Evolutionary conservation across 2,113 vertebrate genomes (phyloP).

Genomic region (Laticauda laticaudata): DNA sequence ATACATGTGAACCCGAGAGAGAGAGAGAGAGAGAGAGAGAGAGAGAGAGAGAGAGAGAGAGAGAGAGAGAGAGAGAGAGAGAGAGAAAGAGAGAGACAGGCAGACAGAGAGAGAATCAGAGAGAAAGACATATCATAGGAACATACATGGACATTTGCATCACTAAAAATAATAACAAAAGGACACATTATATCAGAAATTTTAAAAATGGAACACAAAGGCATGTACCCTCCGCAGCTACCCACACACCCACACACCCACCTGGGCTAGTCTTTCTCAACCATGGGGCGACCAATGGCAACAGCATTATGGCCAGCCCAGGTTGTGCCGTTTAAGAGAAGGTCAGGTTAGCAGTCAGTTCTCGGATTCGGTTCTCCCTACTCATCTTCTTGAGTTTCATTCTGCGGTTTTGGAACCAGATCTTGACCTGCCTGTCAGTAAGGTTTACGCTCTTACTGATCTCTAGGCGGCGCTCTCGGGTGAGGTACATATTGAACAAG

Average conservation of each 20-base stretch:
- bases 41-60: not conserved
- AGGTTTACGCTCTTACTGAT: conserved; percentile 99
- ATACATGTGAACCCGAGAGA: conserved; percentile 75
- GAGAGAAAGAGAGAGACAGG: too few relatives aligned
- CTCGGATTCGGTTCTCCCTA: conserved; percentile 97
- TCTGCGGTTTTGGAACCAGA: conserved; percentile 99
- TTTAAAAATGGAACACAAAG: conserved; percentile 72
- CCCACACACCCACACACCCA: conserved; percentile 8
- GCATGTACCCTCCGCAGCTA: conserved; percentile 46
- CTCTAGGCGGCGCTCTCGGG: conserved; percentile 99
- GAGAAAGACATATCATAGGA: conserved; percentile 65
- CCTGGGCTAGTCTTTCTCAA: conserved; percentile 73
- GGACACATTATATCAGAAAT: conserved; percentile 88
- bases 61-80: not conserved
- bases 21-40: not conserved
- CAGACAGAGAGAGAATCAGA: not conserved
- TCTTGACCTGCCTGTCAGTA: conserved; percentile 99
- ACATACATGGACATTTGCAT: conserved; percentile 82
- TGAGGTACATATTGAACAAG: conserved; percentile 99
- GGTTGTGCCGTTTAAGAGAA: conserved; percentile 86
- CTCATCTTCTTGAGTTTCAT: conserved; percentile 99
- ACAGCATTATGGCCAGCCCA: conserved; percentile 60
- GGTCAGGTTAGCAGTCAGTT: conserved; percentile 98
- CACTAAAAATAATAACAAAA: conserved; percentile 76
- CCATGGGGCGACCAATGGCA: conserved; percentile 67